Conservation (phyloP, 2,797 vertebrate species). For the Tenualosa thibaudeaui region DNA sequence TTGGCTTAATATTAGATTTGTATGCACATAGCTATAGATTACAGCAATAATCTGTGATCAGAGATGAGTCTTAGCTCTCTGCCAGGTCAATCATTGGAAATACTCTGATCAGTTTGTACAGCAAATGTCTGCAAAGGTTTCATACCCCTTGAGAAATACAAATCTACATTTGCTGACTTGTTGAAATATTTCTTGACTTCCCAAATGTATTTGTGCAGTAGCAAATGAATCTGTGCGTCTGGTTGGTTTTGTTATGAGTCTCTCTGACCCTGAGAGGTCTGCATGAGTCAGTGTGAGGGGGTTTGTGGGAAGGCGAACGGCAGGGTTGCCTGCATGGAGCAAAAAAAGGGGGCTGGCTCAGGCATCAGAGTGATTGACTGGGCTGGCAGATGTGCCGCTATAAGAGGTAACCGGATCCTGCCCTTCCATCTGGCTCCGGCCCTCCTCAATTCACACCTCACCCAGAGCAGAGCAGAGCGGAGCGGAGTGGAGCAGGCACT, state of each 20-base stretch:
- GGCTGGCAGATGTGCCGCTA: slow-evolving; percentile 88
- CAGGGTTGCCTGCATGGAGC: neutral
- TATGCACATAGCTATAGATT: neutral
- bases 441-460: slow-evolving; percentile 91
- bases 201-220: slow-evolving; percentile 58
- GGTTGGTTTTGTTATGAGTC: neutral
- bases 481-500: too few species aligned
- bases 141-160: neutral
- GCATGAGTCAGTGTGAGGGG: neutral
- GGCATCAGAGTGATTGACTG: slow-evolving; percentile 81
- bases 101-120: neutral
- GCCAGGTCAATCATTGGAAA: neutral
- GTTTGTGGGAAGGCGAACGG: neutral
- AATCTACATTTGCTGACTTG: slow-evolving; percentile 66
- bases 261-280: neutral
- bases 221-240: neutral
- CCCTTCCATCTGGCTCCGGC: slow-evolving; percentile 91
- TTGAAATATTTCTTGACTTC: slow-evolving; percentile 76
- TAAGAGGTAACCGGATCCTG: slow-evolving; percentile 93
- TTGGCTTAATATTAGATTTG: neutral
- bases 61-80: neutral
- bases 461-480: slow-evolving; percentile 69
- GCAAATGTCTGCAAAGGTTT: neutral
- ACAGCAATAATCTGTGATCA: too few species aligned
- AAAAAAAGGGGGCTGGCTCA: neutral